phyloP scores from a whole-genome alignment of 2,113 vertebrate genomes.

The Eulacestoma nigropectus region DNA sequence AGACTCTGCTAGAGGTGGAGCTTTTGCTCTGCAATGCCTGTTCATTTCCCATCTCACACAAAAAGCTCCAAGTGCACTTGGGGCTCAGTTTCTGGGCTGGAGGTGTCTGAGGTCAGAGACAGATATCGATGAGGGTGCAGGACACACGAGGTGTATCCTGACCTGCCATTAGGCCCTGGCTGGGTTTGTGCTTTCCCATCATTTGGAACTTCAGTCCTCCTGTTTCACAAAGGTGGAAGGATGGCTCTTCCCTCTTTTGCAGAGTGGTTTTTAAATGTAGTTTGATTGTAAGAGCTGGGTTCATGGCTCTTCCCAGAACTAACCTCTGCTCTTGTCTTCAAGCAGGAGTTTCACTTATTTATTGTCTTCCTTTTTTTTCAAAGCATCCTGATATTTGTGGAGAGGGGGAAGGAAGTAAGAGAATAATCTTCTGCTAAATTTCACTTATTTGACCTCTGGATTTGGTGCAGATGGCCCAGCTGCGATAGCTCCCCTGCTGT shows the following conservation, averaged over 20 bases:
- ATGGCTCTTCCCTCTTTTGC: background rate
- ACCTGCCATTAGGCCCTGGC: background rate
- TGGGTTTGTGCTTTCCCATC: background rate
- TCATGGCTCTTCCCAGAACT: background rate
- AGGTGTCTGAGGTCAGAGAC: background rate
- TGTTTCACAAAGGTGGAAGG: background rate
- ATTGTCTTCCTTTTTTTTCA: background rate
- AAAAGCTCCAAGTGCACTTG: background rate
- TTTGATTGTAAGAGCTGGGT: background rate
- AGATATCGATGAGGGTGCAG: background rate
- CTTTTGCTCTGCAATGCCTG: background rate
- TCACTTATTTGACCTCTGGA: background rate
- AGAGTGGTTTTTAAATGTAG: background rate
- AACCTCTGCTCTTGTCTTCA: background rate
- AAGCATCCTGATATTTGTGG: background rate
- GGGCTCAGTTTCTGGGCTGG: background rate
- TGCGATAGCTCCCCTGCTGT: background rate
- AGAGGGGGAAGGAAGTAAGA: background rate
- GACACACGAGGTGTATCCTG: background rate
- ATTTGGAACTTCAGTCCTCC: background rate
- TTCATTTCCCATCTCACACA: background rate
- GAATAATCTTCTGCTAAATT: background rate
- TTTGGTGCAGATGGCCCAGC: background rate
- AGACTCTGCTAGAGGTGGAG: background rate
- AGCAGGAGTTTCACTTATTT: background rate